These are phyloP conservation scores for Alloplasta piceator DNA, from an alignment of 2,888 invertebrate species.

Conservation along the genomic window DNA sequence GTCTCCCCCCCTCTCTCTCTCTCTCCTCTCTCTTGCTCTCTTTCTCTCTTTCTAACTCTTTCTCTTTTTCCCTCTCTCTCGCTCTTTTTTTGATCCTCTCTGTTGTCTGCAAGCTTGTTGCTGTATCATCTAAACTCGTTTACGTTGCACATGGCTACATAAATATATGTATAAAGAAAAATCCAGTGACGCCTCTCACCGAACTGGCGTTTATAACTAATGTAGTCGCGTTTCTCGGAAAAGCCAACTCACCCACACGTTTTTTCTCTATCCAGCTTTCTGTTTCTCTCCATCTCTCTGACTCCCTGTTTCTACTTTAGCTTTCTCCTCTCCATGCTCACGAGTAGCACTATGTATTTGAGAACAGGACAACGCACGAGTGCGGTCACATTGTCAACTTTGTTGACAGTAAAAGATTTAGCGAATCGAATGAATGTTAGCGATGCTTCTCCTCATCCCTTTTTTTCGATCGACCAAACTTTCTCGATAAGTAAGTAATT, in stretches of 20 bases:
- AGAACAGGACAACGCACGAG: conserved; percentile 6
- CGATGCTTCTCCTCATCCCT: no score
- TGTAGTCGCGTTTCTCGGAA: conserved; percentile 56
- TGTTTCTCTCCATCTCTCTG: background rate
- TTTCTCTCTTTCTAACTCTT: background rate
- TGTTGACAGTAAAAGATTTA: background rate
- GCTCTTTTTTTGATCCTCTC: background rate
- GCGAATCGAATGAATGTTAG: no score
- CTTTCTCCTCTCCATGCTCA: background rate
- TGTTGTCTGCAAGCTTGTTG: conserved; percentile 33
- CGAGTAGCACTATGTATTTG: background rate
- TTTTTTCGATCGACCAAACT: no score
- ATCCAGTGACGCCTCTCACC: conserved; percentile 24
- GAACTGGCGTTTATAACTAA: conserved; percentile 58
- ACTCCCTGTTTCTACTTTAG: conserved; percentile 42
- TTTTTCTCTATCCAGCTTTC: conserved; percentile 26
- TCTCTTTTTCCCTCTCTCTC: background rate
- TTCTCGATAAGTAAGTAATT: no score
- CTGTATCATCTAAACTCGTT: conserved; percentile 22
- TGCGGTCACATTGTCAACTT: background rate
- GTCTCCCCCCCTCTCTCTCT: no score
- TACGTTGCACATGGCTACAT: conserved; percentile 3
- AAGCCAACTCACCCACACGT: conserved; percentile 49
- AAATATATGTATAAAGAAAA: conserved; percentile 9
- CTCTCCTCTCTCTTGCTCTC: background rate